Evolutionary conservation across 2,888 invertebrate genomes (phyloP), one percentile per base, ranked within the genome.

Genomic region (Prosopocoilus inquinatus): DNA sequence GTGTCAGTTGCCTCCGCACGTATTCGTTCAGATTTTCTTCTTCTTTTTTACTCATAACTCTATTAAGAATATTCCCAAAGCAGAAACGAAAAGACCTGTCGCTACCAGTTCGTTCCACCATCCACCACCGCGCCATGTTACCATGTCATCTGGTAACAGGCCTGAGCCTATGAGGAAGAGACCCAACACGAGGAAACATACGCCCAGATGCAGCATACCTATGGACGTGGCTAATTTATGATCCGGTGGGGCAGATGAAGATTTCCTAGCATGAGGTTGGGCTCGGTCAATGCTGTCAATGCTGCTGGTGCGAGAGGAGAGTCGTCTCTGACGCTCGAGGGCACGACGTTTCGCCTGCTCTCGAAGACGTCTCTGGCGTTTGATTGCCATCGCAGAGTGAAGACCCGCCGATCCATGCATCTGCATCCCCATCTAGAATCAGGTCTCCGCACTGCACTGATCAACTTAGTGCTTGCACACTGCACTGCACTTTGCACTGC

Each of bases 341-440:
- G 89, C 89, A 59, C 86, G 83, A 62, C 78, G 76, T 71, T 85
- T 85, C 11, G 73, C 74, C 75, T 89, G 88, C 78, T 92, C 91
- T 63, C 92, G 86, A 49, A 91, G 84, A 75, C 90, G 88, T 73
- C 93, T 84, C 81, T 94, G 93, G 75, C 93, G 89, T 77, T 92
- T 92, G 82, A 94, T 92, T 76, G 93, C 93, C 82, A 94, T 85
- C 76, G 93, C 94, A 72, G 93, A 93, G 82, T 94, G 94, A 69
- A 93, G 88, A 65, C 92, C 91, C 70, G 92, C 90, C 72, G 91
- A 89, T 59, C 78, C 77, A 82, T 93, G 93, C 93, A 93, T 94
- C 73, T 75, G 72, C 64, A 74, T 74, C 62, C 66, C 69, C 67
- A 67, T 61, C 57, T 62, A 58, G 60, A 58, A 62, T 64, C 61